Evolutionary conservation across 2,797 vertebrate genomes (phyloP).

Genomic region (Rhinogobio ventralis): DNA sequence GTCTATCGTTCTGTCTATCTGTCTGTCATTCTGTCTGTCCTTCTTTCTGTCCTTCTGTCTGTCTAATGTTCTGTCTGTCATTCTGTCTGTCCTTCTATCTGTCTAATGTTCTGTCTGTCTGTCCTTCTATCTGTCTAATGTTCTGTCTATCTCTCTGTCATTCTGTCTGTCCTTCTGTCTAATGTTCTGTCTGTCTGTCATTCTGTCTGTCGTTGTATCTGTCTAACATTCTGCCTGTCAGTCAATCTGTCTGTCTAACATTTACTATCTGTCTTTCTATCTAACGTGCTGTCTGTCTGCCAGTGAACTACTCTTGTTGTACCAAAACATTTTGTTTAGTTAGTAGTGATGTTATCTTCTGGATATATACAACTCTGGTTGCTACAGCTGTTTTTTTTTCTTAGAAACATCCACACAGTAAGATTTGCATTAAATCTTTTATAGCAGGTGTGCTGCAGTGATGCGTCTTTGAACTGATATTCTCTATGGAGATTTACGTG

Average conservation of each 20-base stretch:
- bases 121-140: too few relatives aligned
- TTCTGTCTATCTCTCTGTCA: too few relatives aligned
- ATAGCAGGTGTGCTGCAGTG: conserved; percentile 17
- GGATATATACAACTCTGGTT: neutral
- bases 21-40: neutral
- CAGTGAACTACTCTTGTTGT: neutral
- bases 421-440: conserved; percentile 27
- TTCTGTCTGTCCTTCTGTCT: too few relatives aligned
- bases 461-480: conserved; percentile 31
- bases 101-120: neutral
- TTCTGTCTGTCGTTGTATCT: too few relatives aligned
- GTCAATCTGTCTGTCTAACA: neutral
- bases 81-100: too few relatives aligned
- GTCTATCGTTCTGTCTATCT: neutral
- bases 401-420: conserved; percentile 41
- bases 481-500: conserved; percentile 39
- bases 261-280: neutral
- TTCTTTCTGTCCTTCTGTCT: too few relatives aligned
- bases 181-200: too few relatives aligned
- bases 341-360: conserved; percentile 2
- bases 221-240: neutral
- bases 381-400: conserved; percentile 37
- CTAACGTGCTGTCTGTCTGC: neutral
- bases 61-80: too few relatives aligned
- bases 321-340: neutral